Conservation (phyloP, 2,113 vertebrate species). For the Lontra canadensis region DNA sequence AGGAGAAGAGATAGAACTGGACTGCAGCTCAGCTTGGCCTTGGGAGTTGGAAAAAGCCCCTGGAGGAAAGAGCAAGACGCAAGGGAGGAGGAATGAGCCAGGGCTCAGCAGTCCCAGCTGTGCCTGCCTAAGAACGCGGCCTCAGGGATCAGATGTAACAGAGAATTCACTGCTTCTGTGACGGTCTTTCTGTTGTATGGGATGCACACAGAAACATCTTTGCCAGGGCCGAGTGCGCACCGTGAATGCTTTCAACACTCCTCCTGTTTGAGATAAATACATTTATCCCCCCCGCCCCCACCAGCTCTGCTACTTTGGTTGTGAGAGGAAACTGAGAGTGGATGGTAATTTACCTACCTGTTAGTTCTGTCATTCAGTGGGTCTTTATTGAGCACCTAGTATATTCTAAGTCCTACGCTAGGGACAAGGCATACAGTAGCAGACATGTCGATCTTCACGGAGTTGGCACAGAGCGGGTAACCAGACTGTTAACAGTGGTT, state of each 20-base stretch:
- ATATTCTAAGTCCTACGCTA: neutral
- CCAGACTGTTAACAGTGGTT: fast-evolving
- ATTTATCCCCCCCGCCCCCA: neutral
- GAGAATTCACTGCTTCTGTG: neutral
- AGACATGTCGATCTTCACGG: fast-evolving
- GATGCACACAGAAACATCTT: neutral
- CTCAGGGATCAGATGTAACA: neutral
- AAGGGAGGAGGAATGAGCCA: too few relatives aligned
- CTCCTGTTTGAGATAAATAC: neutral
- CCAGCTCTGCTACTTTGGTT: neutral
- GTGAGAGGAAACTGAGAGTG: neutral
- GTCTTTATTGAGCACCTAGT: neutral
- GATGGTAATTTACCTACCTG: neutral
- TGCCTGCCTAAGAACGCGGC: fast-evolving
- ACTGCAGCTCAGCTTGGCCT: fast-evolving
- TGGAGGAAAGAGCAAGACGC: neutral
- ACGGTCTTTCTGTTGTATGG: neutral
- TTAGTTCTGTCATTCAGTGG: neutral
- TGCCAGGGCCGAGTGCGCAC: neutral
- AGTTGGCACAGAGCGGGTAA: neutral
- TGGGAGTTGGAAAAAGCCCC: neutral
- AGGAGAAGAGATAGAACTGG: too few relatives aligned
- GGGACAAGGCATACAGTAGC: neutral
- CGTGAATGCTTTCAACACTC: neutral
- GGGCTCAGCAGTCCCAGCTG: neutral